Percentiles rank a stretch among this genome's conserved stretches.
These are phyloP conservation scores for Dasysyrphus tricinctus DNA, from an alignment of 2,888 invertebrate species.

Conservation along the genomic window DNA sequence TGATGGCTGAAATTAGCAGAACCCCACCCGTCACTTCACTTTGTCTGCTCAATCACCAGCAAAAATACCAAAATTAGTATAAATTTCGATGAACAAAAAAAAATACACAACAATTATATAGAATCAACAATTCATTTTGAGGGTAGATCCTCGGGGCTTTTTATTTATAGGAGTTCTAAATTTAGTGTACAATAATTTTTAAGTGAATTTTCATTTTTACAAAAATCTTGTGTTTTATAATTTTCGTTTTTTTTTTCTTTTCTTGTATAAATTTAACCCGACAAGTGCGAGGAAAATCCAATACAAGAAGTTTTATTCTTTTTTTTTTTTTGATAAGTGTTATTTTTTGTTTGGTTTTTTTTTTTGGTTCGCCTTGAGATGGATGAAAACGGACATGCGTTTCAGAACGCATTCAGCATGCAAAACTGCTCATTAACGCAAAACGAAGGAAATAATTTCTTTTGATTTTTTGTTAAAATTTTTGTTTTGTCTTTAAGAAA, in stretches of 20 bases:
- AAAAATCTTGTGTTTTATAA: slow-evolving; percentile 31
- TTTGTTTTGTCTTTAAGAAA: slow-evolving; percentile 36
- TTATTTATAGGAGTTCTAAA: slow-evolving; percentile 75
- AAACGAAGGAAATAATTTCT: slow-evolving; percentile 26
- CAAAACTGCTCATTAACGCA: slow-evolving; percentile 57
- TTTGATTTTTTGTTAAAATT: slow-evolving; percentile 14
- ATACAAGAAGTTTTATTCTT: slow-evolving; percentile 44
- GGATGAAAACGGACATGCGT: slow-evolving; percentile 60
- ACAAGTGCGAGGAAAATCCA: slow-evolving; percentile 56
- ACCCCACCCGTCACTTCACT: slow-evolving; percentile 8
- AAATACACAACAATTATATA: slow-evolving; percentile 42
- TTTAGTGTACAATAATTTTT: slow-evolving; percentile 69
- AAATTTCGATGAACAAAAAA: slow-evolving; percentile 29
- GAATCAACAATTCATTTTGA: slow-evolving; percentile 62
- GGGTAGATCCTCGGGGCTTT: slow-evolving; percentile 64
- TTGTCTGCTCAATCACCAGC: not conserved
- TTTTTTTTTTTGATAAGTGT: slow-evolving; percentile 10
- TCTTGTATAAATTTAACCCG: slow-evolving; percentile 46
- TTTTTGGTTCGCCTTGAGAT: slow-evolving; percentile 30
- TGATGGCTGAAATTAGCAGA: slow-evolving; percentile 25
- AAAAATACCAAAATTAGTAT: slow-evolving; percentile 40
- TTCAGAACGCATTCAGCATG: slow-evolving; percentile 62
- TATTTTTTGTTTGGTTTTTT: slow-evolving; percentile 34
- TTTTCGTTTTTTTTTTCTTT: not conserved
- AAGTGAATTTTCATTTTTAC: slow-evolving; percentile 74